phyloP scores from a whole-genome alignment of 2,113 vertebrate species.

The Syngnathus floridae region DNA sequence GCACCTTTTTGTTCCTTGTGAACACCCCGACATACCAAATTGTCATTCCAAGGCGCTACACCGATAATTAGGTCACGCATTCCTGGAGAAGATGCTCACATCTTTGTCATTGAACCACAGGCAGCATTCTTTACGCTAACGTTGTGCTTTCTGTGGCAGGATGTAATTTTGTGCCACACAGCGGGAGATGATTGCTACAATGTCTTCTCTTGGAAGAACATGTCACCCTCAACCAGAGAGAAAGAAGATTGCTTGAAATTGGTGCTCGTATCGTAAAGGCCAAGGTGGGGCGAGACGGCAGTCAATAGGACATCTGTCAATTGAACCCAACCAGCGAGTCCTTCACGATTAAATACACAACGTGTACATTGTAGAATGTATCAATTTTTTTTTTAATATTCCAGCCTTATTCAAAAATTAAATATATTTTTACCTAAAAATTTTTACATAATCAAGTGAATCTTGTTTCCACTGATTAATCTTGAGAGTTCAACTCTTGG shows the following conservation, averaged over 20 bases:
- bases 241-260: slow-evolving; percentile 39
- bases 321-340: slow-evolving; percentile 14
- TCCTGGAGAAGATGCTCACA: slow-evolving; percentile 1
- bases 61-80: slow-evolving; percentile 1
- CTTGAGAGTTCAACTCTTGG: not conserved
- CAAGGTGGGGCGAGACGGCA: slow-evolving; percentile 15
- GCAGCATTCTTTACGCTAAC: slow-evolving; percentile 25
- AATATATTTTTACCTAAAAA: not conserved
- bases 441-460: not conserved
- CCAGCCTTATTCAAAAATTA: not conserved
- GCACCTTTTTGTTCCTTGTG: not conserved
- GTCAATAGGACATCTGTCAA: slow-evolving; percentile 36
- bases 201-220: slow-evolving; percentile 35
- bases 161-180: slow-evolving; percentile 47
- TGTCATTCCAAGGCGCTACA: not conserved
- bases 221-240: slow-evolving; percentile 33
- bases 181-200: slow-evolving; percentile 40
- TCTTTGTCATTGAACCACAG: slow-evolving; percentile 15
- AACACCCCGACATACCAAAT: not conserved
- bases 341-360: slow-evolving; percentile 17
- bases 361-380: not conserved
- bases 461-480: not conserved
- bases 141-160: slow-evolving; percentile 24
- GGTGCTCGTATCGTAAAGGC: slow-evolving; percentile 25
- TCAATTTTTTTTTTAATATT: not conserved